Base-by-base conservation (phyloP, 2,113 vertebrate species). In the Muntiacus reevesi region DNA sequence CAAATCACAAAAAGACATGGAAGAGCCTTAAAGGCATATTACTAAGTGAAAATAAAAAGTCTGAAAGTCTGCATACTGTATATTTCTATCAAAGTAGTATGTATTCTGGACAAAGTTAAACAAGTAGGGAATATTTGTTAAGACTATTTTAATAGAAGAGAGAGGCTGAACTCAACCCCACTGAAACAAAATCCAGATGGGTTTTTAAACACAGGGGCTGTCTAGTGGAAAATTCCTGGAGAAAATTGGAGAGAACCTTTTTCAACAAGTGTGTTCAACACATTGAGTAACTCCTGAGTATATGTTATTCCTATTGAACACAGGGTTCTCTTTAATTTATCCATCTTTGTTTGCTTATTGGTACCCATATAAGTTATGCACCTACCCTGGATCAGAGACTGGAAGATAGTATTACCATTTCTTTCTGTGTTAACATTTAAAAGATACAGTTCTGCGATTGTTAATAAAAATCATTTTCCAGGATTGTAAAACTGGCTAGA, bases 381-480 rank as follows among this genome's bases (percentile, higher is more conserved):
- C 2, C 23, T 23, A 27, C 0, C 0, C 3, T 76, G 28, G 14
- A 30, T 52, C 21, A 87, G 10, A 90, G 2, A 47, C 25, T n/a
- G 14, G 36, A 28, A 45, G 23, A 45, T 2, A 79, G 21, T 12
- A 10, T 3, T 87, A 1, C 5, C 17, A 33, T 90, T 36, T 59
- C 11, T 40, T 76, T 52, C 21, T 25, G 47, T 59, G 28, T 43
- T 87, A 47, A 64, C 40, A 88, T 95, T 96, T 78, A 40, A 83
- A 55, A 76, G 16, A 87, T 14, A 30, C 45, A 14, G 8, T 91
- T 55, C 16, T 28, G 28, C 40, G 5, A 27, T 43, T 6, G 8
- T 92, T 28, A 78, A 71, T 36, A 84, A 88, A 19, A 83, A 21
- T 64, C 3, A 81, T 62, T 71, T 81, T 14, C 12, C 30, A 15